Evolutionary conservation across 1,140 invertebrate genomes (phyloP).

Genomic region (Thaumatotibia leucotreta): DNA sequence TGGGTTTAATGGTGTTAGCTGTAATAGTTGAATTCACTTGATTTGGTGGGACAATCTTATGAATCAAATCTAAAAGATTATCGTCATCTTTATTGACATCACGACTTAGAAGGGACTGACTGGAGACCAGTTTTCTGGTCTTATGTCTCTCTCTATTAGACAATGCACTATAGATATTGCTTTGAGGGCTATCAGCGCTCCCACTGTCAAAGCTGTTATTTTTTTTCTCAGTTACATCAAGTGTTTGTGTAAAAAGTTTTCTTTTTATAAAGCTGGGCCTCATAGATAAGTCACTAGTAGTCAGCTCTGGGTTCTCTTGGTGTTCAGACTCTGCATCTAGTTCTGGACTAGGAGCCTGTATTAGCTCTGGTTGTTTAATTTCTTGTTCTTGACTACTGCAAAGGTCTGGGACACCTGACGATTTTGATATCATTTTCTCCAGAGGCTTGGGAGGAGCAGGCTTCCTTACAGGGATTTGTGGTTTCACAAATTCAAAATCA

Average conservation of each 20-base stretch:
- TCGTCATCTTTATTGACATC: slow-evolving; percentile 43
- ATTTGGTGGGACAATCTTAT: slow-evolving; percentile 59
- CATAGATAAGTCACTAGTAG: slow-evolving; percentile 44
- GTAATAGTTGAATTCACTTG: slow-evolving; percentile 46
- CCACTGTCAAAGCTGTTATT: slow-evolving; percentile 38
- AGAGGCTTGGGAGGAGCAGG: slow-evolving; percentile 20
- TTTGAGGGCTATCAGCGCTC: slow-evolving; percentile 41
- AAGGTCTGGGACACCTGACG: slow-evolving; percentile 20
- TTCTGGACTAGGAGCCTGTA: slow-evolving; percentile 12
- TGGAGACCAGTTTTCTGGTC: slow-evolving; percentile 53
- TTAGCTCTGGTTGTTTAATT: slow-evolving; percentile 10
- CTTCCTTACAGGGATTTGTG: slow-evolving; percentile 41
- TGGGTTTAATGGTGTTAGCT: slow-evolving; percentile 33
- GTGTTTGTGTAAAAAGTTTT: slow-evolving; percentile 62
- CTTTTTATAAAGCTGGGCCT: slow-evolving; percentile 65
- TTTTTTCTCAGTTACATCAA: slow-evolving; percentile 54
- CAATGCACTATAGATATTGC: slow-evolving; percentile 32
- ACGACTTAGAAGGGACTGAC: slow-evolving; percentile 55
- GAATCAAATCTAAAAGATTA: slow-evolving; percentile 60
- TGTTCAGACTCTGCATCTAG: slow-evolving; percentile 18
- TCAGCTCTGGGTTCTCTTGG: slow-evolving; percentile 23
- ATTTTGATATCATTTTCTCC: slow-evolving; percentile 43
- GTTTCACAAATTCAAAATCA: slow-evolving; percentile 54
- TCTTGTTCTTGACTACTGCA: slow-evolving; percentile 17
- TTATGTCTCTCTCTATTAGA: slow-evolving; percentile 57